Evolutionary conservation across 2,797 vertebrate genomes (phyloP).

Genomic region (Trichosurus vulpecula): DNA sequence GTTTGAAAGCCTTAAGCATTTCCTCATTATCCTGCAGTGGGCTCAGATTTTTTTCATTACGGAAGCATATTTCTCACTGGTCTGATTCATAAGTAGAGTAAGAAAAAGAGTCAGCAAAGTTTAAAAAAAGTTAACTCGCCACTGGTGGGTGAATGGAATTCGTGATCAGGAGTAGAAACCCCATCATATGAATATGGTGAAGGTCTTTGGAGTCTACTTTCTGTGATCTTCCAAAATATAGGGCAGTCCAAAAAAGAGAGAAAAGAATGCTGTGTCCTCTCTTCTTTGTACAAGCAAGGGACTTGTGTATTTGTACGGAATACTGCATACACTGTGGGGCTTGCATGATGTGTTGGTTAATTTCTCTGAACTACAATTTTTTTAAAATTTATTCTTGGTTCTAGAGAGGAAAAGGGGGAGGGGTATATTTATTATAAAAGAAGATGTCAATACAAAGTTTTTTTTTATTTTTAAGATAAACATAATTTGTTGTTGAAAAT

Average conservation of each 20-base stretch:
- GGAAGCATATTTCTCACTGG: constrained; percentile 24
- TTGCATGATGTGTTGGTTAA: not conserved
- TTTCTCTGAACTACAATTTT: not conserved
- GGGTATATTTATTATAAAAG: not conserved
- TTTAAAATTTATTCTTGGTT: not conserved
- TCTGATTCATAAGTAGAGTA: constrained; percentile 26
- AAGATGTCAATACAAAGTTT: not conserved
- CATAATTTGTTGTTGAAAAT: not conserved
- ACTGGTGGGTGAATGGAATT: not conserved
- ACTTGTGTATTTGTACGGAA: not conserved
- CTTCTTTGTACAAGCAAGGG: not conserved
- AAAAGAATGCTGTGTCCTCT: not conserved
- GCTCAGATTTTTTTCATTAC: constrained; percentile 12
- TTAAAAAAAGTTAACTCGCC: constrained; percentile 23
- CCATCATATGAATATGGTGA: not conserved
- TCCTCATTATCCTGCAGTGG: not conserved
- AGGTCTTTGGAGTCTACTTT: not conserved
- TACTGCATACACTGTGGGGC: not conserved
- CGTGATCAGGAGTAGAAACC: not conserved
- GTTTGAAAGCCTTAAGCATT: not conserved
- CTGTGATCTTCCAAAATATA: not conserved
- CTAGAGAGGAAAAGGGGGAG: not conserved
- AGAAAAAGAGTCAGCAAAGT: constrained; percentile 34
- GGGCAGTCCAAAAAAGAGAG: not conserved
- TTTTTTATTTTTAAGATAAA: not conserved